These are phyloP conservation scores for Pardalotus punctatus DNA, from an alignment of 2,113 vertebrate genomes.

Conservation along the genomic window DNA sequence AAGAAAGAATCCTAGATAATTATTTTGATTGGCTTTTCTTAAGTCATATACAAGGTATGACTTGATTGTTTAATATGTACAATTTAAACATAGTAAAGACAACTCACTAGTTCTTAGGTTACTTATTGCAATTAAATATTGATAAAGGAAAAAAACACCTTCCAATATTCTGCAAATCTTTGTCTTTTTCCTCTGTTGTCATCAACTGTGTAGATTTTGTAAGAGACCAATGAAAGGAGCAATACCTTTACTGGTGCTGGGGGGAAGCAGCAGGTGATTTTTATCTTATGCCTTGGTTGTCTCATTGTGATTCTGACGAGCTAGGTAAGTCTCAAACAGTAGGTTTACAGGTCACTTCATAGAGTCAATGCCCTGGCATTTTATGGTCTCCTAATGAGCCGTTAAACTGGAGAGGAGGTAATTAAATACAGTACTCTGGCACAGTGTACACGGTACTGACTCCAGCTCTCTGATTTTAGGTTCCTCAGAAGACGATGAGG, in stretches of 20 bases:
- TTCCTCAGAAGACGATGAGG: conserved; percentile 81
- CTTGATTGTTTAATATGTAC: neutral
- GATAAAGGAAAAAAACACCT: conserved; percentile 57
- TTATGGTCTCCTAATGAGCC: conserved; percentile 71
- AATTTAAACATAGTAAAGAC: neutral
- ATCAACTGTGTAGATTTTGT: neutral
- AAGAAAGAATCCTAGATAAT: neutral
- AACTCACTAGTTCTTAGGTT: conserved; percentile 47
- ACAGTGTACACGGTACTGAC: conserved; percentile 70
- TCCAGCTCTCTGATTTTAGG: conserved; percentile 81
- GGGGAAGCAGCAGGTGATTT: neutral
- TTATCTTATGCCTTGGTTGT: conserved; percentile 28
- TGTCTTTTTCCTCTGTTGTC: conserved; percentile 11
- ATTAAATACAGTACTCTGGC: conserved; percentile 61
- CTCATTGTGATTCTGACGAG: conserved; percentile 43
- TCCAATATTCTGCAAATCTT: conserved; percentile 53
- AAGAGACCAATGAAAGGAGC: neutral
- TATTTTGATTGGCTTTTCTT: neutral
- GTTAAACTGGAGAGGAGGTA: conserved; percentile 70
- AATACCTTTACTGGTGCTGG: neutral
- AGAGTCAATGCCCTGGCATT: conserved; percentile 59
- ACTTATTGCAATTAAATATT: conserved; percentile 63
- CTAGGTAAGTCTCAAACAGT: conserved; percentile 59
- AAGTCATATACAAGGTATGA: neutral
- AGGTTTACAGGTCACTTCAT: conserved; percentile 71